Evolutionary conservation across 2,113 vertebrate species (phyloP), one percentile per base, ranked within the genome.

Genomic region (Strix uralensis): DNA sequence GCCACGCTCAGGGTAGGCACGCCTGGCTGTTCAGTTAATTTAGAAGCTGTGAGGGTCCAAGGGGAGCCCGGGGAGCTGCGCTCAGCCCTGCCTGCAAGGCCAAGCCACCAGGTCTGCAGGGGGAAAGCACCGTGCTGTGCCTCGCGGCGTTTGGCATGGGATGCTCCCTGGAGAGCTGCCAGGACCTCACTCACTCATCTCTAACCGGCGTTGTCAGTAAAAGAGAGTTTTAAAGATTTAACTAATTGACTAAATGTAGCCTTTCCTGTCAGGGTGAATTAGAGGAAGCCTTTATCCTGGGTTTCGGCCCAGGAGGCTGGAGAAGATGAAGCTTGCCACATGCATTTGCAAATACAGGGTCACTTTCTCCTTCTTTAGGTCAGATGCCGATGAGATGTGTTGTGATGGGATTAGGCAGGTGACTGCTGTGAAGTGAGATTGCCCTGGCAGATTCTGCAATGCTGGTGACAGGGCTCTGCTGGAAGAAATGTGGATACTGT

Each of bases 221-320:
- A 88, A 91, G 77, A 67, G 93, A 70, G 54, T 63, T 88, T 91
- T 42, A 72, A 93, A 91, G 75, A 47, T 95, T 91, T 81, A 87
- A 85, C 86, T 97, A 96, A 92, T 96, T 90, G 90, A 84, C 88
- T 72, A 77, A 90, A 88, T 11, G 88, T 69, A 94, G 95, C 73
- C 85, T 93, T 90, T 83, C 81, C 79, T 96, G 94, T 92, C 95
- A 80, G 72, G 38, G 69, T 1, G 3, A 66, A 92, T 97, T 89
- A 96, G 49, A 70, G 51, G 44, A 95, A 95, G 27, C 58, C 61
- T 86, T 96, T 59, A 80, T 73, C 57, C 74, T 71, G 73, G 55
- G 40, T 84, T 81, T 58, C 15, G 2, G 72, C 77, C 54, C 58
- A 52, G 85, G 57, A 94, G 40, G 29, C 65, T 36, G 40, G 65